phyloP scores from a whole-genome alignment of 2,797 vertebrate genomes.

The Mionectes olivaceus region DNA sequence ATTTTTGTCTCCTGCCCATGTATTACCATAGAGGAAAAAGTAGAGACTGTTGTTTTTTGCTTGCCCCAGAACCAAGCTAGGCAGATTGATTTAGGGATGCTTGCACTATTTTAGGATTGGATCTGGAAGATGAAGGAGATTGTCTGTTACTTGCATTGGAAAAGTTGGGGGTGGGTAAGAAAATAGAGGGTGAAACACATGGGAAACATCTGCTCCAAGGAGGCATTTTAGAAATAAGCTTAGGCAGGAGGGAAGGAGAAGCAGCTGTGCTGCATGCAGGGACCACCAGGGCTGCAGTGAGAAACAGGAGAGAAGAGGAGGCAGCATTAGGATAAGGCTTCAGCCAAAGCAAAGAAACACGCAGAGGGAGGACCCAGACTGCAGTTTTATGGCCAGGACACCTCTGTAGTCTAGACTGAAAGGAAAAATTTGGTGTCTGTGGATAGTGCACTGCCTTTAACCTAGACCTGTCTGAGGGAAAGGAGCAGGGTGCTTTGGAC shows the following conservation, averaged over 20 bases:
- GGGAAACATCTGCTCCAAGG: slow-evolving; percentile 37
- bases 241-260: neutral
- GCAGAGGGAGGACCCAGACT: neutral
- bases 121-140: neutral
- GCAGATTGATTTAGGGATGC: neutral
- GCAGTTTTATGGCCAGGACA: neutral
- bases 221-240: slow-evolving; percentile 10
- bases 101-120: neutral
- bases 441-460: neutral
- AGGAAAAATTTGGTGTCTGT: neutral
- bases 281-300: neutral
- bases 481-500: neutral
- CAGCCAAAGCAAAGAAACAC: neutral
- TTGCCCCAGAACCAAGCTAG: neutral
- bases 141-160: neutral
- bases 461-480: neutral
- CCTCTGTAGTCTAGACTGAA: neutral
- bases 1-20: neutral
- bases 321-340: neutral
- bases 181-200: neutral
- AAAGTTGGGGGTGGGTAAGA: neutral
- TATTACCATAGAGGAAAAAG: neutral
- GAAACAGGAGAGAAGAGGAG: neutral
- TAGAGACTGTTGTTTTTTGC: neutral
- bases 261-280: neutral